Conservation (phyloP, 1,140 invertebrate species). For the Sarcophaga bullata region DNA sequence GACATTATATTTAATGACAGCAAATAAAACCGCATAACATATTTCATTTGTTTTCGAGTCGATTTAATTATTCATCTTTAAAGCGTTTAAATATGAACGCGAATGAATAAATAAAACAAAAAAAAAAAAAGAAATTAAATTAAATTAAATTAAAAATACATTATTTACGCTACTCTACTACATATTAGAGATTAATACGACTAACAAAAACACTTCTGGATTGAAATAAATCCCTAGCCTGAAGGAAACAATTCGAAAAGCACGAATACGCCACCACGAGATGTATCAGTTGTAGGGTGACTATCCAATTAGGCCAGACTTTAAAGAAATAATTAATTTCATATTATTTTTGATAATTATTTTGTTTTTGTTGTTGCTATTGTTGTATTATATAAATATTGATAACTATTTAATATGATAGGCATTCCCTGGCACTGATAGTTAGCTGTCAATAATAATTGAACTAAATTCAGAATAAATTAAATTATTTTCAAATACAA, state of each 20-base stretch:
- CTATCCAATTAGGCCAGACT: no score
- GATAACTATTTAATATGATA: neutral
- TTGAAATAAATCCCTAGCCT: no score
- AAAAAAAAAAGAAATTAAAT: neutral
- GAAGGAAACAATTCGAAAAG: no score
- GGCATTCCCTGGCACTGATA: neutral
- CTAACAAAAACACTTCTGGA: no score
- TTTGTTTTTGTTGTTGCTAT: neutral
- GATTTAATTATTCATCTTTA: constrained; percentile 6
- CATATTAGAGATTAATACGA: no score
- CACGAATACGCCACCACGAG: no score
- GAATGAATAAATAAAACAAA: neutral
- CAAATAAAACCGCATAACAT: neutral
- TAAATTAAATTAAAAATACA: no score
- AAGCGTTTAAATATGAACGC: neutral
- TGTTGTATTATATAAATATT: neutral
- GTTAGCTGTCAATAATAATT: constrained; percentile 1
- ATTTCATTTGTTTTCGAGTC: neutral
- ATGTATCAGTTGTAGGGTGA: no score
- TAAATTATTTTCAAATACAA: neutral
- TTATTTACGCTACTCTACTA: no score
- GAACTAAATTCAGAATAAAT: neutral
- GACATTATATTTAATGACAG: neutral
- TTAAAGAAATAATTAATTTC: neutral
- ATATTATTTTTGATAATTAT: neutral